Conservation (phyloP, 2,113 vertebrate species). For the Passer domesticus region DNA sequence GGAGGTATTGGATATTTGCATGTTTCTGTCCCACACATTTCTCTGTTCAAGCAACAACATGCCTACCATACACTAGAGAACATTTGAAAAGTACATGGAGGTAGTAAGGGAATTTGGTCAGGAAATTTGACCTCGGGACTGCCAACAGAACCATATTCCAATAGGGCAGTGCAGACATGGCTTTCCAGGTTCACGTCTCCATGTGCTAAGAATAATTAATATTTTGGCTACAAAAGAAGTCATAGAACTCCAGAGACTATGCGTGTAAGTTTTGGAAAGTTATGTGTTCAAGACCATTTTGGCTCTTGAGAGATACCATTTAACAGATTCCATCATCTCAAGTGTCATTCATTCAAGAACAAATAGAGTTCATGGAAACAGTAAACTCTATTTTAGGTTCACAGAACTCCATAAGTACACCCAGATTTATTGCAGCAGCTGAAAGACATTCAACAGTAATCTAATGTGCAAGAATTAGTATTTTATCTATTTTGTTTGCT, state of each 20-base stretch:
- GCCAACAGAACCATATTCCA: neutral
- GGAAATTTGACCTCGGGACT: neutral
- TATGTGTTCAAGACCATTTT: neutral
- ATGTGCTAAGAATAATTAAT: neutral
- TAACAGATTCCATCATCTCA: neutral
- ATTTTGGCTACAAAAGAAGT: neutral
- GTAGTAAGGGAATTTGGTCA: neutral
- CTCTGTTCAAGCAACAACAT: neutral
- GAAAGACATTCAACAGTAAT: neutral
- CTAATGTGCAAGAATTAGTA: neutral
- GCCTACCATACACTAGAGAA: neutral
- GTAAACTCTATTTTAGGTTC: neutral
- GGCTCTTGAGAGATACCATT: neutral
- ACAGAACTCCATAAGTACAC: neutral
- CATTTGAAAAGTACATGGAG: neutral
- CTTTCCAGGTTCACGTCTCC: neutral
- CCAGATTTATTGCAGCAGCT: neutral
- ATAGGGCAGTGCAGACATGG: neutral
- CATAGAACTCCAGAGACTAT: neutral
- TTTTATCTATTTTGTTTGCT: neutral
- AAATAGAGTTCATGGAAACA: neutral
- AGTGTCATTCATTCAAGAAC: neutral
- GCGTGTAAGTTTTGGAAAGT: neutral
- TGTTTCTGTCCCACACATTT: neutral
- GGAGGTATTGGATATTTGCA: neutral